These are phyloP conservation scores for Takifugu rubripes DNA, from an alignment of 2,797 vertebrate species.

Conservation along the genomic window DNA sequence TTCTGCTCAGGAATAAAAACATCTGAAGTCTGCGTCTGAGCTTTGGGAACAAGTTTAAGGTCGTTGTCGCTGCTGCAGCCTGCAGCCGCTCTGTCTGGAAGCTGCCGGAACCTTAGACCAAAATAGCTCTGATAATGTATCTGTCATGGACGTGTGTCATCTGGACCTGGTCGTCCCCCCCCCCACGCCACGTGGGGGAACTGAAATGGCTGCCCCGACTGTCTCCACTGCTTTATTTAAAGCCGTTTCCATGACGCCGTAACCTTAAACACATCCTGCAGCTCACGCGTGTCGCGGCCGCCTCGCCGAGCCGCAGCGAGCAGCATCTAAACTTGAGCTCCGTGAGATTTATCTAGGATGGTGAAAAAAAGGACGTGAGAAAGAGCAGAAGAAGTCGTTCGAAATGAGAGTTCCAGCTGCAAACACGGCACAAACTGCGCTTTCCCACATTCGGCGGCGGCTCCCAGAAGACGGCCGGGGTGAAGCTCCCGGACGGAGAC, in stretches of 20 bases:
- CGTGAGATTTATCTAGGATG: constrained; percentile 21
- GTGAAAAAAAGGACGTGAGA: constrained; percentile 21
- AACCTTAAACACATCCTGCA: constrained; percentile 29
- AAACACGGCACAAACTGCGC: constrained; percentile 33
- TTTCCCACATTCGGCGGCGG: constrained; percentile 58
- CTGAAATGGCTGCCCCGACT: constrained; percentile 38
- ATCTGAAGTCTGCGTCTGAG: neutral
- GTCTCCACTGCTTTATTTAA: constrained; percentile 58
- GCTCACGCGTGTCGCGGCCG: constrained; percentile 24
- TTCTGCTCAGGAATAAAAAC: too few species aligned
- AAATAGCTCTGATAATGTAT: constrained; percentile 71
- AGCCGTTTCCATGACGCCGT: constrained; percentile 49
- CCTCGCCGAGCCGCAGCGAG: constrained; percentile 17
- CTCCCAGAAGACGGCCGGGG: constrained; percentile 57
- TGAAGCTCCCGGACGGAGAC: constrained; percentile 25
- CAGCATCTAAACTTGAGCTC: constrained; percentile 14
- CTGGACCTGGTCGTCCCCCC: constrained; percentile 38
- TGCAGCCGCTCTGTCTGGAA: constrained; percentile 51
- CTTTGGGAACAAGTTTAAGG: neutral
- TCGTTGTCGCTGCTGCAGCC: constrained; percentile 22
- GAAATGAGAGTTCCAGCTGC: constrained; percentile 60
- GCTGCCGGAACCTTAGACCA: constrained; percentile 56
- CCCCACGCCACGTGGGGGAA: constrained; percentile 51
- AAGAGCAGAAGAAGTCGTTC: constrained; percentile 30
- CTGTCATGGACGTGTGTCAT: constrained; percentile 67